Evolutionary conservation across 64 coral and sea anemone genomes (phyloP), one percentile per base, ranked within the genome.

Genomic region (Cladopsammia gracilis): DNA sequence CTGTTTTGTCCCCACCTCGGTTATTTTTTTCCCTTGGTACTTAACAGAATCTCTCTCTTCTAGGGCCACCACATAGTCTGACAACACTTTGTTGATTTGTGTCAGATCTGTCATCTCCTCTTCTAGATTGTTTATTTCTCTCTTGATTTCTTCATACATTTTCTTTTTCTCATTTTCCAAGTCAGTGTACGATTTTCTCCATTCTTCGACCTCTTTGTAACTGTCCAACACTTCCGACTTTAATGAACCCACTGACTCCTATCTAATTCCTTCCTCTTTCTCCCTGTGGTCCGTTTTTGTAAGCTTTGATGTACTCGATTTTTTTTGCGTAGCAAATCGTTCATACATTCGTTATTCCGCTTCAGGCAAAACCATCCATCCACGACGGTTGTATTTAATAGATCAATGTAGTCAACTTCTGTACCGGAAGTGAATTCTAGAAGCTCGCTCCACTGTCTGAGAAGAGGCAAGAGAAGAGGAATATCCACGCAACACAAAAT

Each of bases 291-390:
- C 50, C 57, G 50, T 12, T 13, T 12, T 5, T 47, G 48, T 7
- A 52, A 47, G 24, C 11, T 14, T 13, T 23, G 61, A 14, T 62
- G 54, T 48, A 4, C 19, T 10, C n/a, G 57, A 1, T 20, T 48
- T n/a, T 83, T 61, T 73, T 64, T 89, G 6, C 59, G 58, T 45
- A 89, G 70, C 73, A 78, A 25, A 7, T 89, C 73, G 19, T 89
- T 62, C 22, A 89, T 3, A 46, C 74, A 42, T 49, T 4, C 8
- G 25, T 48, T 58, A 19, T 74, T 57, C 3, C 45, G 25, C 45
- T 89, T 89, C 78, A 89, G 43, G 46, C 49, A 71, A 89, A 76
- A 89, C 87, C 87, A 89, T 62, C 34, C 71, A 58, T 62, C 59
- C 25, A 43, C 24, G 5, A 89, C 87, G 47, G 87, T 62, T 48